These are phyloP conservation scores for Euproctis similis DNA, from an alignment of 2,888 invertebrate species.

Conservation along the genomic window DNA sequence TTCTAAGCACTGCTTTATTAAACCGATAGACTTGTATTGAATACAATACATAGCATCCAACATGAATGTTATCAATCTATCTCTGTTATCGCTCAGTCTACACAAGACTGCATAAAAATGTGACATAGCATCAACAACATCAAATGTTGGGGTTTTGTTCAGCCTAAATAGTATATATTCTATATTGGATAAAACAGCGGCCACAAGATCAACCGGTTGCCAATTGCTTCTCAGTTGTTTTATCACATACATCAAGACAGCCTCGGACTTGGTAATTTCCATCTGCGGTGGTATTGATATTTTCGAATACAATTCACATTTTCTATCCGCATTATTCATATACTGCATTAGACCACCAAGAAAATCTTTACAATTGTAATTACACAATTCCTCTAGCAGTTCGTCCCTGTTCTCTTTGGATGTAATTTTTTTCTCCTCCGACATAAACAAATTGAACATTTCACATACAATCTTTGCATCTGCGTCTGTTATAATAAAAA, in stretches of 20 bases:
- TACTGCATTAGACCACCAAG: constrained; percentile 43
- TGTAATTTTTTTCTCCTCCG: constrained; percentile 29
- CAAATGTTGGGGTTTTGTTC: constrained; percentile 48
- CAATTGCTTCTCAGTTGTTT: constrained; percentile 29
- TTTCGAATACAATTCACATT: constrained; percentile 44
- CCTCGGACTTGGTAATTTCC: constrained; percentile 56
- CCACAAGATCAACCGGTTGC: constrained; percentile 30
- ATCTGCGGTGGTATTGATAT: constrained; percentile 31
- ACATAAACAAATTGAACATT: constrained; percentile 37
- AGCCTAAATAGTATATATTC: constrained; percentile 55
- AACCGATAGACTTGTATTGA: constrained; percentile 49
- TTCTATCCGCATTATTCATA: constrained; percentile 42
- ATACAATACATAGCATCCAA: constrained; percentile 67
- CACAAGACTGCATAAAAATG: constrained; percentile 63
- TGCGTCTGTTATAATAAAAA: constrained; percentile 43
- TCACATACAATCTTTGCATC: constrained; percentile 26
- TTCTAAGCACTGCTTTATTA: constrained; percentile 57
- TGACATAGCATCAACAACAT: constrained; percentile 50
- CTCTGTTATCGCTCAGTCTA: constrained; percentile 42
- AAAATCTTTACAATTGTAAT: constrained; percentile 34
- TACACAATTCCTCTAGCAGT: constrained; percentile 39
- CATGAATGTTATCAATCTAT: constrained; percentile 50
- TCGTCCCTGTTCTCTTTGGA: constrained; percentile 33
- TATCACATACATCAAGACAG: constrained; percentile 48
- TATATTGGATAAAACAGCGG: constrained; percentile 39